Conservation (phyloP, 2,888 invertebrate species). For the Lissonota sp. region DNA sequence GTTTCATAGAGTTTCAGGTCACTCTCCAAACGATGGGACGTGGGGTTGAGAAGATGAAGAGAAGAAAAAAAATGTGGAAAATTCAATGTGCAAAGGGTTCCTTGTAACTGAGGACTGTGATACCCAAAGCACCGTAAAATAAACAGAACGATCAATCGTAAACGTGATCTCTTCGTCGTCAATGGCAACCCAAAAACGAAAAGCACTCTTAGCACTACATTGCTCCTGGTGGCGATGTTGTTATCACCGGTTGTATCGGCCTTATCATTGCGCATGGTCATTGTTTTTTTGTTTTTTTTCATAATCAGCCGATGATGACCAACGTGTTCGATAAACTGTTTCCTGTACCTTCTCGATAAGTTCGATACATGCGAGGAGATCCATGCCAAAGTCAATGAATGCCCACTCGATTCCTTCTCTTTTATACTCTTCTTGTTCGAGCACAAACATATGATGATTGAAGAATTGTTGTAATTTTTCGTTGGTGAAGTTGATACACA, state of each 20-base stretch:
- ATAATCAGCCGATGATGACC: slow-evolving; percentile 7
- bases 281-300: slow-evolving; percentile 3
- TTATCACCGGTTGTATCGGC: slow-evolving; percentile 40
- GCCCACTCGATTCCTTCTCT: slow-evolving; percentile 97
- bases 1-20: slow-evolving; percentile 29
- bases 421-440: slow-evolving; percentile 98
- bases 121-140: slow-evolving; percentile 36
- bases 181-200: slow-evolving; percentile 43
- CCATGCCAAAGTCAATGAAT: slow-evolving; percentile 99
- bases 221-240: slow-evolving; percentile 30
- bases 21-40: not conserved
- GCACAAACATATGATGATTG: slow-evolving; percentile 99
- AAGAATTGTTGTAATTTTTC: slow-evolving; percentile 99
- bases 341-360: slow-evolving; percentile 94
- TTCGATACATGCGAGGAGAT: slow-evolving; percentile 97
- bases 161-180: slow-evolving; percentile 37
- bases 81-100: slow-evolving; percentile 8
- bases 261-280: not conserved
- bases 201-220: slow-evolving; percentile 20
- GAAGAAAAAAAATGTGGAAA: too few species aligned
- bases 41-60: not conserved
- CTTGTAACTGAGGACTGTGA: slow-evolving; percentile 22
- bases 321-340: slow-evolving; percentile 4
- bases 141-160: slow-evolving; percentile 25
- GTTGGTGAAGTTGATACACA: slow-evolving; percentile 99